Percentiles rank a stretch among this genome's conserved stretches.
These are phyloP conservation scores for Nasua narica DNA, from an alignment of 2,797 vertebrate species.

Conservation along the genomic window DNA sequence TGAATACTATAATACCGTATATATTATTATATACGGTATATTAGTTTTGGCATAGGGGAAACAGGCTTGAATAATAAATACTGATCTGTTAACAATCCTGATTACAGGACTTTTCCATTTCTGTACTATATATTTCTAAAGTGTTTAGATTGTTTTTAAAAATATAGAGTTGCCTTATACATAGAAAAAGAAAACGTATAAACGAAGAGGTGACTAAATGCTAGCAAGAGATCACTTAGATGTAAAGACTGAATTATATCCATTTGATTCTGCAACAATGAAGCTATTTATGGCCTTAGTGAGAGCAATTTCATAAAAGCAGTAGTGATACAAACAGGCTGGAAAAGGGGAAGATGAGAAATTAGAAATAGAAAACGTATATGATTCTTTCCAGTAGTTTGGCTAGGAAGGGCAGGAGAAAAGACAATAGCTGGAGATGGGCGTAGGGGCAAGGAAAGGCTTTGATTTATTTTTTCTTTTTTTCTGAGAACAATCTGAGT, in stretches of 20 bases:
- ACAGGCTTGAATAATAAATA: not conserved
- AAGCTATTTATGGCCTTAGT: not conserved
- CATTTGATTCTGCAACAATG: not conserved
- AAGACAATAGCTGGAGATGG: not conserved
- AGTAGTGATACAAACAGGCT: not conserved
- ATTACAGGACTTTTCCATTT: not conserved
- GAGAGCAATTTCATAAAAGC: not conserved
- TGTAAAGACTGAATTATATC: not conserved
- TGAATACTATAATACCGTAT: not conserved
- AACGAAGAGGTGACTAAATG: not conserved
- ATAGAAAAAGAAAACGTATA: constrained; percentile 18
- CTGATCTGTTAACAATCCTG: not conserved
- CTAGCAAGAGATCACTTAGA: not conserved
- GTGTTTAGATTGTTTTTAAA: not conserved
- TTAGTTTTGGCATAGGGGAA: not conserved
- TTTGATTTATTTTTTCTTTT: not conserved
- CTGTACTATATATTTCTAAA: not conserved
- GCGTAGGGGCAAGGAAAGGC: not conserved
- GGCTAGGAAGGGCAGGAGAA: not conserved
- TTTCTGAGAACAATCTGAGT: not conserved
- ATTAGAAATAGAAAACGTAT: not conserved
- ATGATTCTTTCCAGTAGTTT: not conserved
- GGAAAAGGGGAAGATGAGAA: not conserved
- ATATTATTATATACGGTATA: not conserved
- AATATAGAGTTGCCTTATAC: not conserved